Evolutionary conservation across 1,140 invertebrate genomes (phyloP), one percentile per base, ranked within the genome.

Genomic region (Ooceraea biroi): DNA sequence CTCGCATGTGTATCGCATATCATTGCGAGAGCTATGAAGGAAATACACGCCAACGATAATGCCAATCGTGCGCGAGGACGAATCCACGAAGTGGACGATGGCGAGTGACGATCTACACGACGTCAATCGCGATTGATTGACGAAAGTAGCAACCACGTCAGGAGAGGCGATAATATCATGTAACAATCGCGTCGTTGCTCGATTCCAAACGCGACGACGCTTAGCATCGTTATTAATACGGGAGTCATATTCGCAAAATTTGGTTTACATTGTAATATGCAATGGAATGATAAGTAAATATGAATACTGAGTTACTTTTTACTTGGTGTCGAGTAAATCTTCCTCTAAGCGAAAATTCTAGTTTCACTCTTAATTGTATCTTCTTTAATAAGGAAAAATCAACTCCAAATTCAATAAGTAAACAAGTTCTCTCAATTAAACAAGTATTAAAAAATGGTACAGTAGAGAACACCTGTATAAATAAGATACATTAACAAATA

Each of bases 111-210:
- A 68, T 78, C 30, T 68, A 68, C 63, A 30, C 50, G n/a, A 44
- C 52, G 17, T 63, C 60, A 74, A 61, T 76, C 80, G 68, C 69
- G 57, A 82, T 82, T 82, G 65, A 65, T 77, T 58, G 50, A 83
- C 72, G 71, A 65, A 65, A 76, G 71, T 78, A 78, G 12, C 50
- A 41, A 30, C 30, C 36, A 25, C 30, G 22, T 68, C 50, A 48
- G 50, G 12, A 78, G 36, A n/a, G 36, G 66, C 25, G 44, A 27
- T 12, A 44, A 72, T 68, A 52, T 12, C 30, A 19, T 3, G 22
- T 80, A 58, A 58, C 22, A 71, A 77, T 74, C 12, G 30, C n/a
- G 22, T 78, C 22, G 3, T 52, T 22, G 17, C 44, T 11, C 46
- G 14, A 57, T 73, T 65, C 0, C 60, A 30, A 65, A 36, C 46